Base-by-base conservation (phyloP, 2,888 invertebrate genomes). In the Prionchulus punctatus region DNA sequence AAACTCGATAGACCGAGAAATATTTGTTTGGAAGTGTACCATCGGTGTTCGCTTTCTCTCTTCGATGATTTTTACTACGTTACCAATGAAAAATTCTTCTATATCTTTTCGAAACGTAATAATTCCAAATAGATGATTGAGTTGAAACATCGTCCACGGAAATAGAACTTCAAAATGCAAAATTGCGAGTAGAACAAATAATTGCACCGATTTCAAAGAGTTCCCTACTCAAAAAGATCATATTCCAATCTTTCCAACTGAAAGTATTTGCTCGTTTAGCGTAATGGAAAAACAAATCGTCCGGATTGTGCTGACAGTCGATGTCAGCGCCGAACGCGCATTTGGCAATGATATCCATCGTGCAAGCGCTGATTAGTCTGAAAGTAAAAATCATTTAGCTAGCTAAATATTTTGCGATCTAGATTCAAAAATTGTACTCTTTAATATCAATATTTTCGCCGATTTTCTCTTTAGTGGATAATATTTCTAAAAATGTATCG, bases 401-500 rank as follows among this genome's bases (percentile, higher is more conserved):
- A 36, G 7, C 36, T 18, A 36, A 36, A 36, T 36, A 18, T 36
- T 12, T n/a, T n/a, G n/a, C n/a, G n/a, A n/a, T n/a, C n/a, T n/a
- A n/a, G n/a, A n/a, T n/a, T n/a, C n/a, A n/a, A n/a, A n/a, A n/a
- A n/a, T 7, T 4, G 64, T 65, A 70, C 63, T 67, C 66, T 58
- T 72, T 69, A 21, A 72, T 69, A 54, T 75, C 71, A 30, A 74
- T 63, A 12, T 64, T 60, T 54, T 64, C 61, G 1, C 61, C 59
- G 2, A 62, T 61, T 2, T 62, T 60, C 2, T 62, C 61, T 42
- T 65, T 62, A 15, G 67, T 62, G 2, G 62, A 60, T 21, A 75
- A 61, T 7, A 72, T 66, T 1, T 65, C 60, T 30, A 72, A 54
- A 3, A 73, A 66, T 12, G 66, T 64, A 36, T 70, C 64, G 18